Evolutionary conservation across 2,113 vertebrate species (phyloP).

Genomic region (Hiodon alosoides): DNA sequence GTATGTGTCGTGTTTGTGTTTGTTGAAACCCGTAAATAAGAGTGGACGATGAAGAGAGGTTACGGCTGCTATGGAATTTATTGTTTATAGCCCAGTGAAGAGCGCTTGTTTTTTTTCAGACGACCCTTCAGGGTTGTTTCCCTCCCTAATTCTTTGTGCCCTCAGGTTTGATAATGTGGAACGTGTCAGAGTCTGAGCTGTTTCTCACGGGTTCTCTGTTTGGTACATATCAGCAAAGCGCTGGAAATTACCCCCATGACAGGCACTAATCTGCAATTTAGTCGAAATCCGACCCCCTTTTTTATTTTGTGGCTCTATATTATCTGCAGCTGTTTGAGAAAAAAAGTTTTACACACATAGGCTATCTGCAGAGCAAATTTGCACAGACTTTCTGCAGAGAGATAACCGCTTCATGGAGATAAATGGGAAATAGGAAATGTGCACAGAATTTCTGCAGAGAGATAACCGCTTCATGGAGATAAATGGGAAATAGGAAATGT

Average conservation of each 20-base stretch:
- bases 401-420: neutral
- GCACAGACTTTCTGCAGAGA: slow-evolving; percentile 33
- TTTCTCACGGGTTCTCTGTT: no score
- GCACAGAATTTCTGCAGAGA: no score
- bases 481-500: slow-evolving; percentile 46
- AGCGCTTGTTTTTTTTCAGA: no score
- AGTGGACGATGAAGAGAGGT: no score
- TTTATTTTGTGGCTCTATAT: neutral
- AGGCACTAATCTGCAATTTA: neutral
- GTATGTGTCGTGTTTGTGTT: no score
- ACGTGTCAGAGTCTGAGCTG: no score
- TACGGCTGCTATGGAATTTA: no score
- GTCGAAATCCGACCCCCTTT: neutral
- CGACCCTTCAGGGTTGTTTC: no score
- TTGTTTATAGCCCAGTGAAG: no score
- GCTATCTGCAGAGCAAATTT: slow-evolving; percentile 14
- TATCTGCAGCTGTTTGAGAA: neutral
- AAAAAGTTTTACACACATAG: neutral
- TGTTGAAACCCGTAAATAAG: no score
- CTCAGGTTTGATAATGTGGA: no score
- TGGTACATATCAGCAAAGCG: neutral
- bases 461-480: slow-evolving; percentile 22
- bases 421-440: neutral
- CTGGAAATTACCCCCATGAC: neutral
- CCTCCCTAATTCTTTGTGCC: no score